Base-by-base conservation (phyloP, 2,888 invertebrate species). In the Cataglyphis altisquamis region DNA sequence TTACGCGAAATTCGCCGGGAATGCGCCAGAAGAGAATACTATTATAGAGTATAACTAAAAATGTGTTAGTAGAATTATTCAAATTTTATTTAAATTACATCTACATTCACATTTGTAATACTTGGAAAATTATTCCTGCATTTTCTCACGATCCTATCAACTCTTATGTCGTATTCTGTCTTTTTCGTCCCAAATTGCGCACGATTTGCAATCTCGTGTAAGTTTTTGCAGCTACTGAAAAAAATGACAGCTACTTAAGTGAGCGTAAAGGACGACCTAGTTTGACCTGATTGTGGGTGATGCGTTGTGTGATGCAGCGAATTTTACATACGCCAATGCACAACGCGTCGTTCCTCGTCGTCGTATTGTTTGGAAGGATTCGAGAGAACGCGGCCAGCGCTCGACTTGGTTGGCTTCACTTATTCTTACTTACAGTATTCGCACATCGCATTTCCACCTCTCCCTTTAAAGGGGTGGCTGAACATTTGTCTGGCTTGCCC, bases 401-500 rank as follows among this genome's bases (percentile, higher is more conserved):
- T 86, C 85, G 85, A 89, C 89, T 91, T 92, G 87, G 86, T 88
- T 89, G 90, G 91, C 91, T 91, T 92, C 93, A 82, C 90, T 91
- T 91, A 89, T 93, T 92, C 92, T 92, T 92, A 91, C 92, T 91
- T 90, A 89, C 87, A 80, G 84, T 87, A 90, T 87, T 91, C 90
- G 87, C 86, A 88, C 87, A 90, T 92, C 92, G 90, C 88, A 88
- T 90, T 91, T 90, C 87, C 89, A 85, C 82, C 75, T 82, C 60
- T 78, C 62, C 80, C 77, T 85, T 74, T 84, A 86, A 86, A 74
- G 85, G 68, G 84, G 86, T 86, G 88, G 88, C 85, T 83, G 84
- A 87, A 89, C 91, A 91, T 93, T 91, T 91, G 93, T 93, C 89
- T 90, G 93, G 92, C 93, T 93, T 91, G 92, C 85, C 84, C 45